A percentile compares a stretch with the other conserved stretches of the same genome.
Conservation (phyloP, 2,888 invertebrate species). For the Druceiella hillmani region DNA sequence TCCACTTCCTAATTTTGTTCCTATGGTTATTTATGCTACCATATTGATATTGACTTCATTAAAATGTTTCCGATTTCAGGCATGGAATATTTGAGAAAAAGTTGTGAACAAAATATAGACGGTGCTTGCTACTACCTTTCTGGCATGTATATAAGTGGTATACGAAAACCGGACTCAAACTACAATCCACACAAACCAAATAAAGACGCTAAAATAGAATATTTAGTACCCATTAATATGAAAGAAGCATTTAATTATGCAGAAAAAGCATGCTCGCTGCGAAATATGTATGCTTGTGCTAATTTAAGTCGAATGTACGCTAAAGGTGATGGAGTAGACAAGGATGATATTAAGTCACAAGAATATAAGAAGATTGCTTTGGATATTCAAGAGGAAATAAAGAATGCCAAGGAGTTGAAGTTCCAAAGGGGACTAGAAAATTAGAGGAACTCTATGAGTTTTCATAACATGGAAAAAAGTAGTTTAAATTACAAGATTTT, state of each 20-base stretch:
- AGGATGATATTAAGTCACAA: conserved; percentile 64
- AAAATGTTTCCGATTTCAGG: conserved; percentile 33
- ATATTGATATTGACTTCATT: conserved; percentile 8
- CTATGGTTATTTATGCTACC: no score
- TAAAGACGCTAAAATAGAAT: conserved; percentile 45
- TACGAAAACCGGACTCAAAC: conserved; percentile 52
- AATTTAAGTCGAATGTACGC: conserved; percentile 86
- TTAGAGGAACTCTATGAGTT: conserved; percentile 21
- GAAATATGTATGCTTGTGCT: conserved; percentile 83
- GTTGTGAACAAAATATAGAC: conserved; percentile 54
- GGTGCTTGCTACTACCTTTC: conserved; percentile 78
- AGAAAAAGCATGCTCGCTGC: conserved; percentile 74
- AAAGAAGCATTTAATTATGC: conserved; percentile 74
- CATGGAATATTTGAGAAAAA: conserved; percentile 54
- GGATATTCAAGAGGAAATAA: conserved; percentile 63
- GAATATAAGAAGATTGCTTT: conserved; percentile 66
- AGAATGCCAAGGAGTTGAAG: conserved; percentile 46
- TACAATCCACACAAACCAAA: conserved; percentile 37
- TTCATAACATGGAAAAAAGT: background rate
- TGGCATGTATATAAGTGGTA: conserved; percentile 72
- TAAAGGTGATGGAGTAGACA: conserved; percentile 76
- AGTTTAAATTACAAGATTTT: background rate
- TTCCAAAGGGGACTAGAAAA: conserved; percentile 53
- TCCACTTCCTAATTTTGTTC: no score
- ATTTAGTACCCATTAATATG: conserved; percentile 59